A percentile compares a stretch with the other conserved stretches of the same genome.
phyloP scores from a whole-genome alignment of 2,113 vertebrate species.

The Nothoprocta perdicaria region DNA sequence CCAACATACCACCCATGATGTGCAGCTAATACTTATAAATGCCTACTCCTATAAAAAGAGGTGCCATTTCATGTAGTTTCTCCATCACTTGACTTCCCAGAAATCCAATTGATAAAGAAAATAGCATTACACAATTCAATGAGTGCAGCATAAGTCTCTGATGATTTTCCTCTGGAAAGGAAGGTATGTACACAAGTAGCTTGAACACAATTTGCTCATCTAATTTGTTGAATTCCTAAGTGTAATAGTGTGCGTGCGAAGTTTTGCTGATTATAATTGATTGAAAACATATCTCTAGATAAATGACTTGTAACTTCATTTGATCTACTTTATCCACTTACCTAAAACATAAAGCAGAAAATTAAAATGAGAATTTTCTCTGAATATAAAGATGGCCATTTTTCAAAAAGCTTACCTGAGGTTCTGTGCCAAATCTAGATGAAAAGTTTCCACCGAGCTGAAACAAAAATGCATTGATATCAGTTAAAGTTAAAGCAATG shows the following conservation, averaged over 20 bases:
- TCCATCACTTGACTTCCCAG: background rate
- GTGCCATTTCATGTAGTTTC: background rate
- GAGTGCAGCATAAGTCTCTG: background rate
- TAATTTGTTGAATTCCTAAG: background rate
- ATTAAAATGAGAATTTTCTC: background rate
- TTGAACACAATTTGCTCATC: background rate
- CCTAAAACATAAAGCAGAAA: background rate
- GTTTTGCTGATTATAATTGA: background rate
- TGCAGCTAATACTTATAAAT: background rate
- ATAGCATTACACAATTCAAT: background rate
- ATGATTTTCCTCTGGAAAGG: background rate
- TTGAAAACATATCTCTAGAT: background rate
- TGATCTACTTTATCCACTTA: background rate
- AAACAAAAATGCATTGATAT: conserved; percentile 65
- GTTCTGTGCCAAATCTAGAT: conserved; percentile 70
- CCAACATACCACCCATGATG: background rate
- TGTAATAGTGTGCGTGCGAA: background rate
- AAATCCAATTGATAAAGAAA: background rate
- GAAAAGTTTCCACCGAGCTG: conserved; percentile 67
- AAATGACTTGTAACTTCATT: background rate
- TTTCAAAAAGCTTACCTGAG: conserved; percentile 73
- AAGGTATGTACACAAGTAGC: background rate
- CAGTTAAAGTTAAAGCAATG: background rate
- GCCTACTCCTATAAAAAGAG: background rate
- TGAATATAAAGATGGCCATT: background rate